These are phyloP conservation scores for Brachyistius frenatus DNA, from an alignment of 2,113 vertebrate species.

Conservation along the genomic window DNA sequence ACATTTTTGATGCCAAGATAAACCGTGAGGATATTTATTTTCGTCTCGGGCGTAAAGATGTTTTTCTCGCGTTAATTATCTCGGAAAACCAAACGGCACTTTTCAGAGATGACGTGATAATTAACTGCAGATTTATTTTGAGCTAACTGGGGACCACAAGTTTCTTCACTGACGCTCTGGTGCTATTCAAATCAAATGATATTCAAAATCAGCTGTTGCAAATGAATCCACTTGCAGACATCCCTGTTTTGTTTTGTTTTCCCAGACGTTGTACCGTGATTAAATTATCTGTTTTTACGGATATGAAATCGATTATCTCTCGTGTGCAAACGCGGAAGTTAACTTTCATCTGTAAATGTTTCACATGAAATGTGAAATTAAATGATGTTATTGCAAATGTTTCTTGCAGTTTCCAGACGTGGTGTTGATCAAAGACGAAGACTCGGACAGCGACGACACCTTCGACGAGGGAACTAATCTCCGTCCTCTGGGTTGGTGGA, in stretches of 20 bases:
- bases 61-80: not conserved
- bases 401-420: constrained; percentile 72
- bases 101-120: not conserved
- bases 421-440: constrained; percentile 81
- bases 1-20: too few species aligned
- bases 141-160: not conserved
- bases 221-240: not conserved
- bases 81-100: not conserved
- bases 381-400: not conserved
- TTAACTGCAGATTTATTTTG: not conserved
- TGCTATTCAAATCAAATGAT: too few species aligned
- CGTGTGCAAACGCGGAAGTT: too few species aligned
- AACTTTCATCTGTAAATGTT: too few species aligned
- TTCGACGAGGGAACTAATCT: constrained; percentile 41
- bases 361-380: too few species aligned
- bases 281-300: not conserved
- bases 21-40: not conserved
- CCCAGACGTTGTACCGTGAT: not conserved
- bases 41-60: not conserved
- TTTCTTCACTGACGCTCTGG: not conserved
- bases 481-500: too few species aligned
- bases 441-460: constrained; percentile 59
- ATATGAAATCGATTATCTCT: too few species aligned
- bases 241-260: not conserved
- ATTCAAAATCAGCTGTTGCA: not conserved